Evolutionary conservation across 2,113 vertebrate species (phyloP), one percentile per base, ranked within the genome.

Genomic region (Rhea americana): DNA sequence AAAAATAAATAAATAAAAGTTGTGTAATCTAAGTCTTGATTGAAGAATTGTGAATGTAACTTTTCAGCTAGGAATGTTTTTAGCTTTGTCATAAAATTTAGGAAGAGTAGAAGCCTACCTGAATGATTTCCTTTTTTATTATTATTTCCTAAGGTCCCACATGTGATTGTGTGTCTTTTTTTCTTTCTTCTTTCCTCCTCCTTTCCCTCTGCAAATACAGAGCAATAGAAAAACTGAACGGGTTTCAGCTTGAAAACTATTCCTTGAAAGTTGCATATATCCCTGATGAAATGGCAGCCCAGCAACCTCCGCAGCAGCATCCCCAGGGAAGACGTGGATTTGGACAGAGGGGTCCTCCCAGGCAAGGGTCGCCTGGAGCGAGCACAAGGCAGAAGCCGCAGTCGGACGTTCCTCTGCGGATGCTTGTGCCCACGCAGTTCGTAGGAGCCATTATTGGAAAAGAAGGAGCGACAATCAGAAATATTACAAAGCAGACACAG

Each of bases 381-480:
- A 96, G 97, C 16, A 97, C 98, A 2, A 97, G 99, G 89, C 99
- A 99, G 93, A 99, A 99, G 89, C 97, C 98, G 8, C 99, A 99
- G 66, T 99, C 99, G 0, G 99, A 99, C 14, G 97, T 99, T 93
- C 99, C 99, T 1, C 97, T 99, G 12, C 98, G 99, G 72, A 98
- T 99, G 93, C 97, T 99, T 89, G 99, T 99, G 55, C 99, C 99
- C 93, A 99, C 99, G 0, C 99, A 99, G 95, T 99, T 99, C 13
- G 99, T 99, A 50, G 99, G 99, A 65, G 99, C 99, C 32, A 99
- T 99, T 39, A 99, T 99, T 5, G 99, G 99, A 87, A 99, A 99
- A 92, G 99, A 99, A 97, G 99, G 99, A 7, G 98, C 98, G 9
- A 99, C 99, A 48, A 99, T 99, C 93, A 98, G 99, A 76, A 99